Conservation (phyloP, 2,113 vertebrate genomes). For the Ellobius talpinus region DNA sequence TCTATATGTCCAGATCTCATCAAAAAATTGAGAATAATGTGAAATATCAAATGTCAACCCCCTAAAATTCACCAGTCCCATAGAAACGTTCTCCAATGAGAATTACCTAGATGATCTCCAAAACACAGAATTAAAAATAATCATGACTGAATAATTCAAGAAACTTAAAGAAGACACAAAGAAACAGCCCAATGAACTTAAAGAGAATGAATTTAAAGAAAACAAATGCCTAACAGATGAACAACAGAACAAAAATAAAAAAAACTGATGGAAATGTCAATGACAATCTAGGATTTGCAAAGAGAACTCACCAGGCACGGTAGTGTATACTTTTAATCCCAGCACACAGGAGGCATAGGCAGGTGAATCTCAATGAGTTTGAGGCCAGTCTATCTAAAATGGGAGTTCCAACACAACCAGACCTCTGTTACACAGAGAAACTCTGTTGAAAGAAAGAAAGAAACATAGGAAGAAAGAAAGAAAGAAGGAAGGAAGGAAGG, state of each 20-base stretch:
- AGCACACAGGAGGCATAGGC: background rate
- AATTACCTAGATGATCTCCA: background rate
- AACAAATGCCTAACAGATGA: background rate
- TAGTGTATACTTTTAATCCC: background rate
- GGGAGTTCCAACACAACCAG: background rate
- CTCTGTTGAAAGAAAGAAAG: background rate
- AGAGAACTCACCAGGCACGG: background rate
- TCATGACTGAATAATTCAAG: background rate
- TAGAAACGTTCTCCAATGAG: background rate
- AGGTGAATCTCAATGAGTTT: background rate
- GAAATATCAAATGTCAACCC: background rate
- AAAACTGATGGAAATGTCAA: background rate
- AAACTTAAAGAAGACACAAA: background rate
- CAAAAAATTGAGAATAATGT: background rate
- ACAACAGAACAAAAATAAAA: background rate
- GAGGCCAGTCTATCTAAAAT: background rate
- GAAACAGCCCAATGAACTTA: background rate
- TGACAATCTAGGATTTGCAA: background rate
- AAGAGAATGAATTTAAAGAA: background rate
- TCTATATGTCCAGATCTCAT: background rate
- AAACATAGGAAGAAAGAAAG: background rate
- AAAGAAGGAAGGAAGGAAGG: rapidly evolving
- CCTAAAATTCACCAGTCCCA: background rate
- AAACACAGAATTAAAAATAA: background rate
- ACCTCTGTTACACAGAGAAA: background rate